Evolutionary conservation across 2,888 invertebrate genomes (phyloP), one percentile per base, ranked within the genome.

Genomic region (Orchesella flavescens): DNA sequence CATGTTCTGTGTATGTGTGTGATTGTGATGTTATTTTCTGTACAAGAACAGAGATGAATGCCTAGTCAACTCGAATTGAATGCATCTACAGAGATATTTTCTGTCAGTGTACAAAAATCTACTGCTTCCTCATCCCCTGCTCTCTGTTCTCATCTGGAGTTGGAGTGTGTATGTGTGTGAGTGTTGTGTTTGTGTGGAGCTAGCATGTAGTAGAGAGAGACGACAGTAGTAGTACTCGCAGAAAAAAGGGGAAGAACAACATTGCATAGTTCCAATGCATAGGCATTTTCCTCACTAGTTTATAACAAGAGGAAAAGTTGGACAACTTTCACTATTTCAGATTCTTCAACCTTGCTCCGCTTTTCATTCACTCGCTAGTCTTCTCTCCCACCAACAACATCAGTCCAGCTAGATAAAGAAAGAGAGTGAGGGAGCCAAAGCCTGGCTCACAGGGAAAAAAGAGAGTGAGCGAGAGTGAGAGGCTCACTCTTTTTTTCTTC

Each of bases 321-420:
- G 73, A 44, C 59, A 73, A 73, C 61, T 73, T 73, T 73, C 73
- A 73, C 73, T 57, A 59, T 34, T 46, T 23, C 73, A 44, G n/a
- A 7, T 46, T 69, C 21, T 69, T 69, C 65, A 13, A 43, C 19
- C 46, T 46, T 19, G 13, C 46, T 44, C 34, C 7, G 34, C 34
- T 68, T 68, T 81, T 81, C 73, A 73, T 72, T 81, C 74, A 81
- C 71, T 81, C 61, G 66, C 55, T 68, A 49, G 55, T 63, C 55
- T 66, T 66, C 55, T 23, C 43, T 74, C 80, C 74, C 73, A 34
- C 73, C 78, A 71, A 44, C 55, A 65, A 73, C 79, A 72, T 73
- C 78, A n/a, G 53, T 10, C 10, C 13, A 53, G 3, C 13, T 12
- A 53, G 53, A 53, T 13, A 53, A 53, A 53, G 10, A n/a, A 12